A percentile compares a stretch with the other conserved stretches of the same genome.
These are phyloP conservation scores for Drosophila seclusa DNA, from an alignment of 2,888 invertebrate genomes.

Conservation along the genomic window DNA sequence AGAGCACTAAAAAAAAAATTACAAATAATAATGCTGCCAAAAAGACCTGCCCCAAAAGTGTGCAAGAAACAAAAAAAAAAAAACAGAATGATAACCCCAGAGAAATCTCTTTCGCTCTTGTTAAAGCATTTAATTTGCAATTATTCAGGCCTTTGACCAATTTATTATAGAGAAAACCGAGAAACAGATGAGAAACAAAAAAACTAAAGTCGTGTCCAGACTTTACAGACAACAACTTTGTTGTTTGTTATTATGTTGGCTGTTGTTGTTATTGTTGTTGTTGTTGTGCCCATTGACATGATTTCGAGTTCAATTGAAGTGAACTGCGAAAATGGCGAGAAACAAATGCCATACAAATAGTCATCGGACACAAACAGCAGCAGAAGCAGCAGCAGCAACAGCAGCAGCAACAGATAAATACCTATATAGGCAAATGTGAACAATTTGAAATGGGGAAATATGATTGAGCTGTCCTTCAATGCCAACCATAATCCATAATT, in stretches of 20 bases:
- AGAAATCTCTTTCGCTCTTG: slow-evolving; percentile 31
- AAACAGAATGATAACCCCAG: slow-evolving; percentile 19
- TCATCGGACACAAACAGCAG: slow-evolving; percentile 23
- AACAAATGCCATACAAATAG: slow-evolving; percentile 50
- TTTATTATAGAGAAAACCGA: slow-evolving; percentile 59
- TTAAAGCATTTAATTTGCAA: slow-evolving; percentile 65
- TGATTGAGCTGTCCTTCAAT: neutral
- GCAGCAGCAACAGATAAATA: neutral
- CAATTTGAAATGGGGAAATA: slow-evolving; percentile 2
- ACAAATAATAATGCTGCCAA: slow-evolving; percentile 18
- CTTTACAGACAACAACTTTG: slow-evolving; percentile 48
- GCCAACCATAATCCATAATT: neutral
- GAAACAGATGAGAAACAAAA: slow-evolving; percentile 2
- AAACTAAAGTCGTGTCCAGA: slow-evolving; percentile 52
- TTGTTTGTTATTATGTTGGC: slow-evolving; percentile 34
- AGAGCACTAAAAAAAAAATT: neutral
- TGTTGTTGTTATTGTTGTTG: slow-evolving; percentile 19
- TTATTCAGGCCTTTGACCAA: slow-evolving; percentile 81
- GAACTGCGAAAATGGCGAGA: slow-evolving; percentile 69
- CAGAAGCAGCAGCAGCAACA: neutral
- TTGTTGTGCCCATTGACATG: slow-evolving; percentile 63
- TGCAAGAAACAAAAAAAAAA: slow-evolving; percentile 6
- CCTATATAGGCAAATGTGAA: neutral
- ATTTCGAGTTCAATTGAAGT: slow-evolving; percentile 73
- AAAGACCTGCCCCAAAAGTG: slow-evolving; percentile 47